These are phyloP conservation scores for Argyra leucocephala DNA, from an alignment of 2,888 invertebrate genomes.

Conservation along the genomic window DNA sequence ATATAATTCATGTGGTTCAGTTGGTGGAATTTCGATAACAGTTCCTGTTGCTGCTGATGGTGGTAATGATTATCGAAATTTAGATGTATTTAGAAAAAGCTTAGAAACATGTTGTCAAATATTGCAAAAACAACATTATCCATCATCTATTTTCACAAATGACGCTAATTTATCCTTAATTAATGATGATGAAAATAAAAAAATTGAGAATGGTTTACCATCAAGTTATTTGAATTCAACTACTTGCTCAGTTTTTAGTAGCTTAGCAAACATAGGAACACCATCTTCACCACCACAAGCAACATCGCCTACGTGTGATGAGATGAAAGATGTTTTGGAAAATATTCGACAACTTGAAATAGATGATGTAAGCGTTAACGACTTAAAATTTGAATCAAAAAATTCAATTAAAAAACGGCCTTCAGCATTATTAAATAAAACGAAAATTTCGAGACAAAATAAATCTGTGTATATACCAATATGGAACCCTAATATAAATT, in stretches of 20 bases:
- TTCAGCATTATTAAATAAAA: slow-evolving; percentile 36
- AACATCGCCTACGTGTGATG: slow-evolving; percentile 64
- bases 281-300: slow-evolving; percentile 69
- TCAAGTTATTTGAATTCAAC: slow-evolving; percentile 44
- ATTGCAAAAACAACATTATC: slow-evolving; percentile 31
- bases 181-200: slow-evolving; percentile 28
- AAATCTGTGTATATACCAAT: slow-evolving; percentile 64
- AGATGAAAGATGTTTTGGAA: slow-evolving; percentile 61
- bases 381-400: background rate
- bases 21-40: slow-evolving; percentile 34
- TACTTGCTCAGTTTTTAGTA: slow-evolving; percentile 59
- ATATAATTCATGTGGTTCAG: slow-evolving; percentile 35
- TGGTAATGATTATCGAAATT: slow-evolving; percentile 31
- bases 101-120: slow-evolving; percentile 41
- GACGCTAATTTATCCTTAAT: slow-evolving; percentile 31
- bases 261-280: slow-evolving; percentile 56
- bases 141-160: slow-evolving; percentile 27
- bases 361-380: background rate
- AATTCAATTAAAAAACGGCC: slow-evolving; percentile 32
- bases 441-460: slow-evolving; percentile 50
- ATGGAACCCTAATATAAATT: slow-evolving; percentile 30
- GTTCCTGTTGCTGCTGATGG: slow-evolving; percentile 31
- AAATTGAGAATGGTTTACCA: slow-evolving; percentile 20
- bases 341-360: slow-evolving; percentile 58
- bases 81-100: slow-evolving; percentile 33